Evolutionary conservation across 2,113 vertebrate genomes (phyloP), one percentile per base, ranked within the genome.

Genomic region (Alectura lathami): DNA sequence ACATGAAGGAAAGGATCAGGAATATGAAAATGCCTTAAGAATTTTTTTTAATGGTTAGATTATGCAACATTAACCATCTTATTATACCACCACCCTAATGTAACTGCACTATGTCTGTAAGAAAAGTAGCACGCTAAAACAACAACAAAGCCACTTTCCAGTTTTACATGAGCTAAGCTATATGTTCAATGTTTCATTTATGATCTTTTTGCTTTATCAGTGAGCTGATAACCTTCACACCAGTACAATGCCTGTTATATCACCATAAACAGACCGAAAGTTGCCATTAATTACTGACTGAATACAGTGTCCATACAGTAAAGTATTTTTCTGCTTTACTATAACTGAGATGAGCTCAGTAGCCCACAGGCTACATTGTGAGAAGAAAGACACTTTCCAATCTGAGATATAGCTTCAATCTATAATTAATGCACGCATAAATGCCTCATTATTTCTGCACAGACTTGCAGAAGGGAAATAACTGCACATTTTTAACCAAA

Each of bases 361-460:
- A 83, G 47, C 68, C 73, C 73, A 60, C 62, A 82, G 38, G 73
- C 48, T 73, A 5, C 36, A 57, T 67, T 47, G 27, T 1, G 4
- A 81, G 51, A 30, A 73, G 51, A 60, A 38, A 86, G 60, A 43
- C 8, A n/a, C 30, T 88, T 92, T 45, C 40, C 57, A 81, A 11
- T 69, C 60, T 82, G 62, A 90, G 66, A 42, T 7, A 73, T 8
- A 69, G 40, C 30, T 85, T 69, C 84, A 74, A 45, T 83, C 54
- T 63, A 29, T 77, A 89, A 93, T 89, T 93, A 86, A 86, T 36
- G 18, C 24, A 70, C 50, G 54, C 38, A 60, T 82, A 83, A 91
- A 93, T n/a, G 60, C 27, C 64, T 91, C 82, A 29, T 83, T 83
- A 85, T 77, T 96, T 91, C 87, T 48, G 47, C n/a, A 75, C 38